phyloP scores from a whole-genome alignment of 2,888 invertebrate genomes.

The Acronicta leporina region DNA sequence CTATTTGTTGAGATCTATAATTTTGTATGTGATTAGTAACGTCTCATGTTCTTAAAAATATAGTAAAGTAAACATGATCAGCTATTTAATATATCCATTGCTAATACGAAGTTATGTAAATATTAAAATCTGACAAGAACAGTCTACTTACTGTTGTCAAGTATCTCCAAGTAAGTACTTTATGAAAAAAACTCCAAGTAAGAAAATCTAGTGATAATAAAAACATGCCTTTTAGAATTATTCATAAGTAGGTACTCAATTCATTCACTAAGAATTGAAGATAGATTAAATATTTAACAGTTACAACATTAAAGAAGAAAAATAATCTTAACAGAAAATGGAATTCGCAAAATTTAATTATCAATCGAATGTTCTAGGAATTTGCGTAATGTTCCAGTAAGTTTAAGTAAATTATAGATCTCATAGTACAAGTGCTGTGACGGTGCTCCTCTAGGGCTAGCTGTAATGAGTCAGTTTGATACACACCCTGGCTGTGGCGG shows the following conservation, averaged over 20 bases:
- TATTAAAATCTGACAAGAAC: constrained; percentile 1
- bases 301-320: background rate
- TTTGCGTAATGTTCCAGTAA: background rate
- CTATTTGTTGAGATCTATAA: constrained; percentile 84
- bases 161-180: background rate
- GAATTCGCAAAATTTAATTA: background rate
- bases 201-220: constrained; percentile 20
- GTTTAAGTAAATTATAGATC: constrained; percentile 76
- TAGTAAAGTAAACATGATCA: background rate
- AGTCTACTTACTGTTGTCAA: constrained; percentile 18
- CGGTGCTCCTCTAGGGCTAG: constrained; percentile 85
- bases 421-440: constrained; percentile 79
- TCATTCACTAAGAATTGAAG: constrained; percentile 26
- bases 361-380: background rate
- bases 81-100: constrained; percentile 6
- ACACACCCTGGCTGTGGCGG: constrained; percentile 95
- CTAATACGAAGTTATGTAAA: background rate
- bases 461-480: constrained; percentile 88
- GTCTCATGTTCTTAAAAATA: background rate
- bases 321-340: background rate
- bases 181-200: background rate
- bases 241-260: background rate
- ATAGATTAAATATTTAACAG: constrained; percentile 2
- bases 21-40: constrained; percentile 36
- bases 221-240: constrained; percentile 31